A percentile compares a stretch with the other conserved stretches of the same genome.
Evolutionary conservation across 2,797 vertebrate genomes (phyloP).

Genomic region (Psittacula echo): DNA sequence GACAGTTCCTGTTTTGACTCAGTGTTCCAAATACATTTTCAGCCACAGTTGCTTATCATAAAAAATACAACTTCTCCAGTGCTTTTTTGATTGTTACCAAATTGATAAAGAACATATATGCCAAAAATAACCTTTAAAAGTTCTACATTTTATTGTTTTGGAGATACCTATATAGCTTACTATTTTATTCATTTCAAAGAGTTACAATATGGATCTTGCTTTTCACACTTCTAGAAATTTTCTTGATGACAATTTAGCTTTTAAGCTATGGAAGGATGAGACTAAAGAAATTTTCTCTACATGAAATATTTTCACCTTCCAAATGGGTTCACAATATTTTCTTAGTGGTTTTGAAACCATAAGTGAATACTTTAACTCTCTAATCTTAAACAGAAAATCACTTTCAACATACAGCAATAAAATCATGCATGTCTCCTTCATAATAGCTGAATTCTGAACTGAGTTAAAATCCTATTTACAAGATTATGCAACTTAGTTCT

Average conservation of each 20-base stretch:
- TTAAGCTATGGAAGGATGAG: neutral
- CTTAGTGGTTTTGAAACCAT: neutral
- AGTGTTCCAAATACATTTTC: neutral
- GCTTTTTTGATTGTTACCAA: neutral
- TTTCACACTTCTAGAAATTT: neutral
- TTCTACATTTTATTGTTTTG: neutral
- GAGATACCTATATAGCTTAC: neutral
- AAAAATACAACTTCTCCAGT: neutral
- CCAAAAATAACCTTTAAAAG: neutral
- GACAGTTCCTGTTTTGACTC: neutral
- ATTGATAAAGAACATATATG: neutral
- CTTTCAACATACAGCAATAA: neutral
- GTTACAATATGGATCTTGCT: neutral
- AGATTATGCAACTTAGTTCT: neutral
- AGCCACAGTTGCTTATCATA: neutral
- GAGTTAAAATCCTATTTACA: neutral
- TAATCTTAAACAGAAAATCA: neutral
- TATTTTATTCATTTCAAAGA: neutral
- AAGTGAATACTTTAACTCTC: neutral
- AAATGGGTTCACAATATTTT: neutral
- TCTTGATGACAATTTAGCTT: neutral
- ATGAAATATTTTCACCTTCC: neutral
- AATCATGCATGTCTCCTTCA: neutral
- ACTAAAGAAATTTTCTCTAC: neutral
- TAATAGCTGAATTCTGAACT: neutral